Conservation (phyloP, 2,888 invertebrate species). For the Odontomyia ornata region DNA sequence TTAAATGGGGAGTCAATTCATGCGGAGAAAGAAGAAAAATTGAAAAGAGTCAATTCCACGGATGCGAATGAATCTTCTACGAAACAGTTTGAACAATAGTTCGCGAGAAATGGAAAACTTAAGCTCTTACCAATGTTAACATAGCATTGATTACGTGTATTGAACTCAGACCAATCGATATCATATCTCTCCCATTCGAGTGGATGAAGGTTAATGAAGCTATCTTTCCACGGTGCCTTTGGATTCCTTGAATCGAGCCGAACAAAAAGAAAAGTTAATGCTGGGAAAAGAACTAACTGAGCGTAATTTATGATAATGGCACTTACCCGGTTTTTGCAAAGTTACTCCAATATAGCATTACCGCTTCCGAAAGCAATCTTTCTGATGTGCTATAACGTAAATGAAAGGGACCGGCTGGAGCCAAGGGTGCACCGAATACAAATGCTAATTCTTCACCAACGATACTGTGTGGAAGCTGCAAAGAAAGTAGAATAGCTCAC, state of each 20-base stretch:
- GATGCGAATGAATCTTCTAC: background rate
- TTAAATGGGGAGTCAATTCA: slow-evolving; percentile 46
- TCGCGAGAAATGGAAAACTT: too few relatives aligned
- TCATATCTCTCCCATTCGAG: slow-evolving; percentile 76
- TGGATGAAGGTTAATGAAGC: slow-evolving; percentile 71
- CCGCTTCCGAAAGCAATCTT: slow-evolving; percentile 81
- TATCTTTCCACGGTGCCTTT: slow-evolving; percentile 74
- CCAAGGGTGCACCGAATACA: slow-evolving; percentile 85
- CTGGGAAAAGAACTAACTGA: background rate
- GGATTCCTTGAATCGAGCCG: slow-evolving; percentile 72
- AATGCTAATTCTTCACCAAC: slow-evolving; percentile 90
- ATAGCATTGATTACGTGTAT: slow-evolving; percentile 77
- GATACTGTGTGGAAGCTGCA: slow-evolving; percentile 77
- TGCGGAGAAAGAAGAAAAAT: background rate
- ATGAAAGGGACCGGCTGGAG: slow-evolving; percentile 75
- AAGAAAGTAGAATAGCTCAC: slow-evolving; percentile 46
- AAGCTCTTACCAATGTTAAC: slow-evolving; percentile 70
- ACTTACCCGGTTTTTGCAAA: slow-evolving; percentile 89
- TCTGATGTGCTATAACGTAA: slow-evolving; percentile 80
- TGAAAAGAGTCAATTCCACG: too few relatives aligned
- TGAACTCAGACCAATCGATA: slow-evolving; percentile 86
- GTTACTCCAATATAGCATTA: slow-evolving; percentile 91
- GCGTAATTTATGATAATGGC: slow-evolving; percentile 14
- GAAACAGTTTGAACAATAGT: background rate
- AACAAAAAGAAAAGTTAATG: slow-evolving; percentile 50